These are phyloP conservation scores for Ostrea denselamellosa DNA, from an alignment of 1,140 invertebrate genomes.

Conservation along the genomic window DNA sequence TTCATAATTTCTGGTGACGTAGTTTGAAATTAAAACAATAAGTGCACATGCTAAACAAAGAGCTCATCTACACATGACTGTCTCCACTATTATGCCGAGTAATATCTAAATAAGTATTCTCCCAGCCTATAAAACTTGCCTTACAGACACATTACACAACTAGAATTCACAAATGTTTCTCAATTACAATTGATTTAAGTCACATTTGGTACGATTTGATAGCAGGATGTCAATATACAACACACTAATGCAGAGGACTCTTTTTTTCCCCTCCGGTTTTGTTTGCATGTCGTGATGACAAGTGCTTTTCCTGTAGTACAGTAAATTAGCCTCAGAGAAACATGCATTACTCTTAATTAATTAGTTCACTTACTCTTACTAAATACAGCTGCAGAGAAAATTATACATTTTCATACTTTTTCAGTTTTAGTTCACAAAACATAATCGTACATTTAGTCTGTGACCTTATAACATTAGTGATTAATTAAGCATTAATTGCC, in stretches of 20 bases:
- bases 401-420: no score
- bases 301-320: not conserved
- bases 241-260: not conserved
- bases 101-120: not conserved
- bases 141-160: not conserved
- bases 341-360: not conserved
- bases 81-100: not conserved
- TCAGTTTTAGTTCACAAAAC: no score
- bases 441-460: no score
- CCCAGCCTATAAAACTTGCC: not conserved
- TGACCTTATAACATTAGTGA: no score
- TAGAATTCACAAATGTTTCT: not conserved
- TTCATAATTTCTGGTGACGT: constrained; percentile 33
- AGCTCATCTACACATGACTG: not conserved
- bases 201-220: not conserved
- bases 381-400: no score
- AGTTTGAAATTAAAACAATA: not conserved
- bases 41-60: not conserved
- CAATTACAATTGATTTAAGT: not conserved
- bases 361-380: no score
- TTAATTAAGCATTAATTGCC: no score
- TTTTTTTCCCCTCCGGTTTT: not conserved
- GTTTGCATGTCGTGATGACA: not conserved
- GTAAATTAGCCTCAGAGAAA: constrained; percentile 1
- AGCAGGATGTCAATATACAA: not conserved